phyloP scores from a whole-genome alignment of 2,113 vertebrate genomes.

The Scomber scombrus region DNA sequence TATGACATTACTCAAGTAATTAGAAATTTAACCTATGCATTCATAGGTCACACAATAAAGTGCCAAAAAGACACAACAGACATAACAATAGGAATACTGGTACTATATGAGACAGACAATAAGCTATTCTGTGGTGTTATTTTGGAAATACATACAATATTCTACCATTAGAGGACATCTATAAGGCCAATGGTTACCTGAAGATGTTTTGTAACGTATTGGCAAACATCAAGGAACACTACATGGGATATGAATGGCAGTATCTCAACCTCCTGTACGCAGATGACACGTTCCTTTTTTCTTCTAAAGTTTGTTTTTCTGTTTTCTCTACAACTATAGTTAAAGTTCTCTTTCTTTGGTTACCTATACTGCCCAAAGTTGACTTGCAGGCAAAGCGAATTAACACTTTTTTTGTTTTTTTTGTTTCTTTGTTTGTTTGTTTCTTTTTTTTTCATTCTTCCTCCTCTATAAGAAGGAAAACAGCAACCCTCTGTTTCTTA shows the following conservation, averaged over 20 bases:
- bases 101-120: slow-evolving; percentile 87
- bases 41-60: slow-evolving; percentile 94
- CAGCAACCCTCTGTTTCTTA: slow-evolving; percentile 60
- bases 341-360: slow-evolving; percentile 87
- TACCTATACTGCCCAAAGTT: slow-evolving; percentile 84
- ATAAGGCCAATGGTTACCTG: slow-evolving; percentile 98
- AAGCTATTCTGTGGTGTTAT: slow-evolving; percentile 83
- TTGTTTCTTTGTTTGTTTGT: slow-evolving; percentile 28
- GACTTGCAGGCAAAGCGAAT: slow-evolving; percentile 80
- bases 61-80: slow-evolving; percentile 92
- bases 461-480: slow-evolving; percentile 56
- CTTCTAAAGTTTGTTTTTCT: slow-evolving; percentile 51
- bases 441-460: slow-evolving; percentile 29
- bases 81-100: slow-evolving; percentile 83
- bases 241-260: slow-evolving; percentile 87
- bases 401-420: slow-evolving; percentile 44
- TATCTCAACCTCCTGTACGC: slow-evolving; percentile 84
- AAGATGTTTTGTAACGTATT: slow-evolving; percentile 90
- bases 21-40: slow-evolving; percentile 93
- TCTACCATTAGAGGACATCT: slow-evolving; percentile 90
- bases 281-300: slow-evolving; percentile 70
- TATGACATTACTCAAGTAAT: slow-evolving; percentile 97
- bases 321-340: slow-evolving; percentile 69
- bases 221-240: slow-evolving; percentile 89
- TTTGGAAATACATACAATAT: slow-evolving; percentile 84